These are phyloP conservation scores for Apodemia duryi DNA, from an alignment of 2,888 invertebrate species.

Conservation along the genomic window DNA sequence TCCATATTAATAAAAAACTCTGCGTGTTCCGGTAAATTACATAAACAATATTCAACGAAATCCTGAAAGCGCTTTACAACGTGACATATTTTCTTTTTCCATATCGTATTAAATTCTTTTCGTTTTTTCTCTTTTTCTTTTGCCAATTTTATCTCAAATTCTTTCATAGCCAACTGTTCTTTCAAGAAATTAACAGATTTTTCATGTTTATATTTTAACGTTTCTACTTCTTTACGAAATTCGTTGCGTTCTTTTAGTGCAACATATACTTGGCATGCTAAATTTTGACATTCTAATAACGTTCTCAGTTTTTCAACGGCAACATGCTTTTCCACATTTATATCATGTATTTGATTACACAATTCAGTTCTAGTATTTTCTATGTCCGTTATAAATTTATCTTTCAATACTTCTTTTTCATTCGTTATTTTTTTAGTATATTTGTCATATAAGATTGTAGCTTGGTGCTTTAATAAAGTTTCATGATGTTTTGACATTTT, in stretches of 20 bases:
- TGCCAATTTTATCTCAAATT: constrained; percentile 48
- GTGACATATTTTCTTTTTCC: constrained; percentile 61
- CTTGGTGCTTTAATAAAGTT: constrained; percentile 48
- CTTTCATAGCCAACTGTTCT: constrained; percentile 44
- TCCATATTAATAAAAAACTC: constrained; percentile 69
- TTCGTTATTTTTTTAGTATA: constrained; percentile 45
- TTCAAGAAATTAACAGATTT: constrained; percentile 47
- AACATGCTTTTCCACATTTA: constrained; percentile 59
- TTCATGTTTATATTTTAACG: constrained; percentile 44
- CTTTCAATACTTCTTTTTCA: constrained; percentile 47
- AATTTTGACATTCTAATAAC: constrained; percentile 54
- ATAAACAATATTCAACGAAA: constrained; percentile 59
- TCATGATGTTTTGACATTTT: constrained; percentile 49
- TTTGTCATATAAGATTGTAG: constrained; percentile 47
- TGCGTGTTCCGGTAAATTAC: constrained; percentile 56
- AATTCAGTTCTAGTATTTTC: constrained; percentile 38
- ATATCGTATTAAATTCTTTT: constrained; percentile 44
- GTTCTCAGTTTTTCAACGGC: constrained; percentile 55
- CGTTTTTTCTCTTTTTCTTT: constrained; percentile 47
- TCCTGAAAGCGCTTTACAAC: constrained; percentile 63
- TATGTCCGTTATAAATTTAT: constrained; percentile 44
- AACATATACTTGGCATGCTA: constrained; percentile 68
- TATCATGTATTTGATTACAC: constrained; percentile 48
- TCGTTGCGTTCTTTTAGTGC: constrained; percentile 63
- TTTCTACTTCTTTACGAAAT: constrained; percentile 46